phyloP scores from a whole-genome alignment of 2,888 invertebrate species.

The Pyrocoelia pectoralis region DNA sequence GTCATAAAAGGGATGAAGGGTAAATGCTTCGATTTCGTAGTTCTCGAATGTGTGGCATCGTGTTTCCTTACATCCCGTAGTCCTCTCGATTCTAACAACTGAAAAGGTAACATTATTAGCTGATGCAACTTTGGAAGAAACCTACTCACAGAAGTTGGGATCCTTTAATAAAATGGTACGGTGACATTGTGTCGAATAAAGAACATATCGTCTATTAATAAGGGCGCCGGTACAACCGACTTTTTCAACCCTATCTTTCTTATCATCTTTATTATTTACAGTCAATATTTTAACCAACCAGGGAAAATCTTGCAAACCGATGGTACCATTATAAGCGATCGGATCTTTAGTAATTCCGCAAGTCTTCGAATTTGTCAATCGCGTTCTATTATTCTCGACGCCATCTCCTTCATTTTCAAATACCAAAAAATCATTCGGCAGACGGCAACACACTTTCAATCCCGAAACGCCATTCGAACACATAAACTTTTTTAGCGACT shows the following conservation, averaged over 20 bases:
- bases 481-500: neutral
- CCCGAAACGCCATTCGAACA: neutral
- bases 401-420: neutral
- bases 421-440: neutral
- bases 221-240: neutral
- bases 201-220: neutral
- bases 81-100: neutral
- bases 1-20: neutral
- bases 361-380: neutral
- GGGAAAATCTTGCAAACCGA: slow-evolving; percentile 4
- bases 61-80: neutral
- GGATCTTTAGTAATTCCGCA: neutral
- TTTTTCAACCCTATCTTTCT: neutral
- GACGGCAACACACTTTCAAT: neutral
- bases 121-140: no score
- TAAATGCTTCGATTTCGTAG: neutral
- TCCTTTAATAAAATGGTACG: neutral
- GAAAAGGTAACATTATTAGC: no score
- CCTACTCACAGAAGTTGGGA: slow-evolving; percentile 4
- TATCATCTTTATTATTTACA: neutral
- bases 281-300: slow-evolving; percentile 6
- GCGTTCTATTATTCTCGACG: neutral
- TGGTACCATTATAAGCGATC: neutral
- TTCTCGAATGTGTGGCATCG: neutral
- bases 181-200: neutral